Percentiles rank a stretch among this genome's conserved stretches.
Evolutionary conservation across 2,113 vertebrate species (phyloP).

Genomic region (Carettochelys insculpta): DNA sequence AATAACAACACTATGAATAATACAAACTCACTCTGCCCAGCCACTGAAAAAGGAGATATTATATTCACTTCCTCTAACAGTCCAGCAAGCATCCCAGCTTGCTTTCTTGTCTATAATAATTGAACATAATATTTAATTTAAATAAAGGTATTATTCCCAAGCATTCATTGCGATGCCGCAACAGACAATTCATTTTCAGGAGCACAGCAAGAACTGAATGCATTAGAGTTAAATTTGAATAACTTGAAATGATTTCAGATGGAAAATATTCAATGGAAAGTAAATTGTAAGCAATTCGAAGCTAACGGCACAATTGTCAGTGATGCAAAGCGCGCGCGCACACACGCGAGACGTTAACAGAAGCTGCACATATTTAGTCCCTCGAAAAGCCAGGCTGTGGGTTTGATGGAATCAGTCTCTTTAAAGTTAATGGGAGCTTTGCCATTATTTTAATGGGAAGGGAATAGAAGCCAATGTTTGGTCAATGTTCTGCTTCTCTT

Average conservation of each 20-base stretch:
- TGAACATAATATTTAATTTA: neutral
- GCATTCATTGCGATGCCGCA: neutral
- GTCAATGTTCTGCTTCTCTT: neutral
- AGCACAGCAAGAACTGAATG: neutral
- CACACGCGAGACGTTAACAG: neutral
- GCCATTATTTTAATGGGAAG: neutral
- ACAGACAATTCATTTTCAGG: neutral
- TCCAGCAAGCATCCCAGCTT: neutral
- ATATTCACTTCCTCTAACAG: accelerated
- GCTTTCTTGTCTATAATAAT: neutral
- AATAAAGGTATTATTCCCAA: neutral
- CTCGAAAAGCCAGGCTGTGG: neutral
- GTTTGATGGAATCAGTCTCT: neutral
- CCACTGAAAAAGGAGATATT: neutral
- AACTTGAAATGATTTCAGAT: neutral
- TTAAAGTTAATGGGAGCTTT: neutral
- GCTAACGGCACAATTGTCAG: neutral
- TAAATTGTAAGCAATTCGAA: neutral
- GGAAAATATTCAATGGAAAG: neutral
- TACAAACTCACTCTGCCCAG: neutral
- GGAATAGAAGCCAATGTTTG: neutral
- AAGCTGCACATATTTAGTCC: neutral
- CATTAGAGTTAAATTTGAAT: neutral
- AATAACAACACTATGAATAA: neutral
- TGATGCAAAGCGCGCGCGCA: too few relatives aligned